Base-by-base conservation (phyloP, 2,113 vertebrate genomes). In the Cebidichthys violaceus region DNA sequence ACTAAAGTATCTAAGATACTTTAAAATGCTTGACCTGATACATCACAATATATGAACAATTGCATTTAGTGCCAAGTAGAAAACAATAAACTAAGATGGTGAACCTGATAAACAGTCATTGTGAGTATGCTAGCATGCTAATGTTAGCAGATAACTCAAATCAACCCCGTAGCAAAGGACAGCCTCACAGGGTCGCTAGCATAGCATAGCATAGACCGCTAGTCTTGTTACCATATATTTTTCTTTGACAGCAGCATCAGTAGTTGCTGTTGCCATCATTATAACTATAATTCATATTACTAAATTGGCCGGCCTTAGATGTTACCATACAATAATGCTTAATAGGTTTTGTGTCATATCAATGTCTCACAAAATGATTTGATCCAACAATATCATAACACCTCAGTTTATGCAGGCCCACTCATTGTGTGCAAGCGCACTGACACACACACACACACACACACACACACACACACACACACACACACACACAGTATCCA, bases 311-410 rank as follows among this genome's bases (percentile, higher is more conserved):
- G 50, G 3, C 9, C 27, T 55, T 27, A 10, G 29, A 81, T 31
- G 35, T 67, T 39, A 52, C 9, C 33, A 20, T 33, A 62, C 61
- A 52, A 68, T 55, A 31, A 67, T 20, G 35, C 68, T 59, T 17
- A 84, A 24, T 0, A 31, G 24, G 55, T 67, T 81, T 54, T 64
- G 43, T 82, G 45, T 81, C 71, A 72, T 65, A 78, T 87, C 73
- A 61, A 1, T 70, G 76, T 82, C 78, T 77, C 47, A 6, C 77
- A 68, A 66, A 72, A 75, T 57, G 3, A 87, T 88, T 77, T 31
- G 76, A 85, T 88, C 71, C 33, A 74, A 69, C 82, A 84, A 55
- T 55, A 86, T 60, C 77, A 73, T 20, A 59, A 86, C 85, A 65
- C 33, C 37, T 75, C 52, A 39, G 82, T 88, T 82, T 71, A 68